Base-by-base conservation (phyloP, 2,113 vertebrate genomes). In the Motacilla tschutschensis region DNA sequence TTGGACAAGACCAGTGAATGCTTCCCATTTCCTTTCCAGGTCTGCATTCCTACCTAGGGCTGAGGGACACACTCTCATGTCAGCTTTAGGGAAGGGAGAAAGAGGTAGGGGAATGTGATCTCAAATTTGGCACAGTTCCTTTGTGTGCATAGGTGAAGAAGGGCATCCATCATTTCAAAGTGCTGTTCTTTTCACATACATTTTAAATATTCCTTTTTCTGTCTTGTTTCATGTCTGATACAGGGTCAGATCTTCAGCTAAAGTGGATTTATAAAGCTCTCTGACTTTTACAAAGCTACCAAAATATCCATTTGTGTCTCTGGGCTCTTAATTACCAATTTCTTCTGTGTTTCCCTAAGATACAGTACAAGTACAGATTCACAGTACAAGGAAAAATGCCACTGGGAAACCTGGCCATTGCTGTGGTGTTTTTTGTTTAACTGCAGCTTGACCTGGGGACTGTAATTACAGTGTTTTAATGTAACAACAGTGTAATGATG, bases 31-130 rank as follows among this genome's bases (percentile, higher is more conserved):
- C 10, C 38, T 74, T 55, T 92, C 41, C 58, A 80, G 33, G 50
- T 69, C 43, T 50, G 46, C 31, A 46, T 71, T 83, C 54, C 36
- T 70, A 4, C 40, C 14, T 31, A 14, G 3, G 17, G 8, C 18
- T 73, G 26, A 6, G 13, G 31, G 3, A 59, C 60, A 74, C 0
- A 1, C 2, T 87, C 7, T 36, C 12, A 21, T 6, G n/a, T 21
- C 0, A 2, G 31, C 16, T 83, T 83, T 55, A 14, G 31, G 25
- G 64, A 78, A 75, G 9, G 8, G 26, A 64, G 31, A 60, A 78
- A 50, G n/a, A 66, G 5, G 4, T 4, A 53, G 10, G 12, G 24
- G 25, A 70, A 41, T 5, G 7, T 17, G 2, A 16, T 57, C 16
- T 46, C 20, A 69, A 10, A 55, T 64, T 38, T 64, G 17, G 8